These are phyloP conservation scores for Urechis unicinctus DNA, from an alignment of 2,888 invertebrate species.

Conservation along the genomic window DNA sequence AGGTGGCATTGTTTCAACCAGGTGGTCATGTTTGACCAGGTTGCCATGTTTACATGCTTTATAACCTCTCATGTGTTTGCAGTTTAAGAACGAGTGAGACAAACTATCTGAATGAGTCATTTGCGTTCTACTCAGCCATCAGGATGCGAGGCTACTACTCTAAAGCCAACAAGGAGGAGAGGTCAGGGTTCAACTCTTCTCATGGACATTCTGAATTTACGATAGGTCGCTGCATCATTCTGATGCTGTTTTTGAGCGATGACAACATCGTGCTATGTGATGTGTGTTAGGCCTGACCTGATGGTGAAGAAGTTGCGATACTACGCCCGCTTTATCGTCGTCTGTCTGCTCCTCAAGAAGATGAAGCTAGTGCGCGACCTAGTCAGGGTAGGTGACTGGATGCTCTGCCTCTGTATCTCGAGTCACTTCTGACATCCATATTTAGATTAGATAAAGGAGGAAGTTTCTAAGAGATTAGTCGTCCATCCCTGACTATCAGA, in stretches of 20 bases:
- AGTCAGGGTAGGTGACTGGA: conserved; percentile 62
- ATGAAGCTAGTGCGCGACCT: conserved; percentile 88
- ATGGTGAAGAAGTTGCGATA: conserved; percentile 93
- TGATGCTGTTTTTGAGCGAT: not conserved
- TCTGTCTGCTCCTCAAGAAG: conserved; percentile 85
- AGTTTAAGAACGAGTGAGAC: conserved; percentile 93
- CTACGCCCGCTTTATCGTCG: conserved; percentile 93
- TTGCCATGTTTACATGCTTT: too few species aligned
- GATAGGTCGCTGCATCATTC: too few species aligned
- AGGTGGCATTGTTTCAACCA: too few species aligned
- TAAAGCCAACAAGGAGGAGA: conserved; percentile 84
- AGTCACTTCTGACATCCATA: too few species aligned
- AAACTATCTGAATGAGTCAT: conserved; percentile 91
- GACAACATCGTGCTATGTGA: too few species aligned
- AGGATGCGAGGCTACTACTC: conserved; percentile 89
- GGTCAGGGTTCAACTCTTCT: conserved; percentile 52
- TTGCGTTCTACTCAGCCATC: conserved; percentile 92
- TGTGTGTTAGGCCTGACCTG: conserved; percentile 65
- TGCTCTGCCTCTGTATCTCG: too few species aligned
- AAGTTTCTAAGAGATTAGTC: too few species aligned
- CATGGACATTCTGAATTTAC: not conserved
- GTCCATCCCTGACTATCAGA: too few species aligned
- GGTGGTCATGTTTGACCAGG: too few species aligned
- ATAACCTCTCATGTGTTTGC: too few species aligned
- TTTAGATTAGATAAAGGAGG: too few species aligned